Conservation (phyloP, 2,888 invertebrate species). For the Ochropacha duplaris region DNA sequence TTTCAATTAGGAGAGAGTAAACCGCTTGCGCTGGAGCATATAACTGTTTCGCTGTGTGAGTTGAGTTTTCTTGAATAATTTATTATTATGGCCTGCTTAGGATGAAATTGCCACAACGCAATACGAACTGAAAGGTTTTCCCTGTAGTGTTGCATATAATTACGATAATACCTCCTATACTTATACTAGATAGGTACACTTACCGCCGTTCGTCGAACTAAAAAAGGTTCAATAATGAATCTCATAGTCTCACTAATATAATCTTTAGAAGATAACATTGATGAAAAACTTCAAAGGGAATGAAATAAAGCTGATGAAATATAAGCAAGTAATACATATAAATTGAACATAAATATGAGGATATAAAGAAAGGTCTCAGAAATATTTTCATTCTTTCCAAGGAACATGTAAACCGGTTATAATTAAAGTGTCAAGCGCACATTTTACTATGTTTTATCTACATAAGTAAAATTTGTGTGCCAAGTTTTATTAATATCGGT, state of each 20-base stretch:
- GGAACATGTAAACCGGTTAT: too few relatives aligned
- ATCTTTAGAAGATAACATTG: background rate
- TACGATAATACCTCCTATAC: slow-evolving; percentile 34
- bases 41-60: slow-evolving; percentile 3
- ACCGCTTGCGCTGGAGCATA: background rate
- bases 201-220: background rate
- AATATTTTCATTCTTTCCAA: too few relatives aligned
- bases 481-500: too few relatives aligned
- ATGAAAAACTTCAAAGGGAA: background rate
- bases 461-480: too few relatives aligned
- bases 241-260: background rate
- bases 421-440: too few relatives aligned
- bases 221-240: background rate
- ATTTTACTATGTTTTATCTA: too few relatives aligned
- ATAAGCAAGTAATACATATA: background rate
- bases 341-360: too few relatives aligned
- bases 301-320: background rate
- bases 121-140: slow-evolving; percentile 62
- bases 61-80: slow-evolving; percentile 48
- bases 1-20: background rate
- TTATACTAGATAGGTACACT: slow-evolving; percentile 12
- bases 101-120: slow-evolving; percentile 43
- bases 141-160: slow-evolving; percentile 59
- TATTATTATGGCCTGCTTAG: slow-evolving; percentile 46
- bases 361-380: too few relatives aligned